Base-by-base conservation (phyloP, 2,888 invertebrate genomes). In the Ptychoptera contaminata region DNA sequence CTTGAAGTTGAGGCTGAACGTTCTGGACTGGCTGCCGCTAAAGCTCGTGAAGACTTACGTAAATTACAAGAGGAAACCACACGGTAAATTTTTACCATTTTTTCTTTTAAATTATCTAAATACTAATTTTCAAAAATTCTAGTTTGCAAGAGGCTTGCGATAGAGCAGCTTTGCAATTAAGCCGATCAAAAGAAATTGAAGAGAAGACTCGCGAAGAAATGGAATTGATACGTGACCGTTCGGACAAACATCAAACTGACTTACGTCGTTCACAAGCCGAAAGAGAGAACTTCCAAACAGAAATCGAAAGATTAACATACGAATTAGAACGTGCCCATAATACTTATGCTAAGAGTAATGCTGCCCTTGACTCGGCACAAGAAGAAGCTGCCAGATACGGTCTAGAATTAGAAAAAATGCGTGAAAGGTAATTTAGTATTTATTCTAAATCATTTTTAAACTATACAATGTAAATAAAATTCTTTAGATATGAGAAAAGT, bases 181-280 rank as follows among this genome's bases (percentile, higher is more conserved):
- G 79, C 46, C 76, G 91, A 53, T 80, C 85, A 43, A 90, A 90
- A 63, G 92, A 92, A 63, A 76, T 80, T 54, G 92, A 92, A 67
- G 91, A 92, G 53, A 91, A 91, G 60, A 81, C 85, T 29, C 87
- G 90, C 56, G 84, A 85, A 58, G 91, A 91, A 55, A 71, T 87
- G 23, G 88, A 90, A 61, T 83, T 91, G 75, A 77, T 86, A 49
- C 75, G 88, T 40, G 91, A 92, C 54, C 74, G 88, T 42, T 86
- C 86, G 58, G 91, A 91, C 56, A 91, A 91, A 63, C 72, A 82
- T 11, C 87, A 88, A 62, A 79, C 83, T 47, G 91, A 92, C 65
- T 65, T 87, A 40, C 72, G 91, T 53, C 73, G 87, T 46, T 63
- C 85, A 30, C 86, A 82, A 67, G 83, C 77, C 46, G 91, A 86